A percentile compares a stretch with the other conserved stretches of the same genome.
These are phyloP conservation scores for Tethea ocularis DNA, from an alignment of 2,888 invertebrate genomes.

Conservation along the genomic window DNA sequence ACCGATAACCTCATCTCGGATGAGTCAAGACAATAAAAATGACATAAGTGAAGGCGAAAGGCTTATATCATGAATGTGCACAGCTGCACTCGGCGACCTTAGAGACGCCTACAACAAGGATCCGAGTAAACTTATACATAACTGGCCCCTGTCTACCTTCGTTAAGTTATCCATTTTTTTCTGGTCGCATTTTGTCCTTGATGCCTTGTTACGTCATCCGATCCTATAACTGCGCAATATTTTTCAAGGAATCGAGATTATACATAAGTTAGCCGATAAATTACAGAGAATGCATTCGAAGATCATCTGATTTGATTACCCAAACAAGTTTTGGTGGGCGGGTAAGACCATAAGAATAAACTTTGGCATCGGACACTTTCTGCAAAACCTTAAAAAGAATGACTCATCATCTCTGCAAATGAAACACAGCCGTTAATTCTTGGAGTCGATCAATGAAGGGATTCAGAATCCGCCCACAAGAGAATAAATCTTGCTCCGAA, in stretches of 20 bases:
- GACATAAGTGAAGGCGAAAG: slow-evolving; percentile 9
- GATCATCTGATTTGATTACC: neutral
- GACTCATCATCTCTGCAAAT: neutral
- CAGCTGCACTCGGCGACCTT: slow-evolving; percentile 11
- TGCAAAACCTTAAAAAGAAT: neutral
- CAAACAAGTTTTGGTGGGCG: neutral
- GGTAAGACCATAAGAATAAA: neutral
- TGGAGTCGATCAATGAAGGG: neutral
- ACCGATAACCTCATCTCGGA: neutral
- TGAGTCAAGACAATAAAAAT: slow-evolving; percentile 8
- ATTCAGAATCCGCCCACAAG: neutral
- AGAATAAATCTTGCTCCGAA: neutral
- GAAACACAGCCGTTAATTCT: neutral
- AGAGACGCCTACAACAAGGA: neutral
- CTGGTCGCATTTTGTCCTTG: neutral
- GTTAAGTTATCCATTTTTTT: neutral
- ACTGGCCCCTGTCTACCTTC: neutral
- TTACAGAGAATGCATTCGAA: neutral
- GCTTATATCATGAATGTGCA: slow-evolving; percentile 2
- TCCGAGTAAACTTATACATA: neutral
- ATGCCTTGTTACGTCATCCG: neutral
- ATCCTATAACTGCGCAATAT: neutral
- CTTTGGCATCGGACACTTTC: neutral
- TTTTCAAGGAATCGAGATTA: neutral
- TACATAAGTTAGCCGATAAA: neutral